Base-by-base conservation (phyloP, 2,888 invertebrate species). In the Ormyrus labotus region DNA sequence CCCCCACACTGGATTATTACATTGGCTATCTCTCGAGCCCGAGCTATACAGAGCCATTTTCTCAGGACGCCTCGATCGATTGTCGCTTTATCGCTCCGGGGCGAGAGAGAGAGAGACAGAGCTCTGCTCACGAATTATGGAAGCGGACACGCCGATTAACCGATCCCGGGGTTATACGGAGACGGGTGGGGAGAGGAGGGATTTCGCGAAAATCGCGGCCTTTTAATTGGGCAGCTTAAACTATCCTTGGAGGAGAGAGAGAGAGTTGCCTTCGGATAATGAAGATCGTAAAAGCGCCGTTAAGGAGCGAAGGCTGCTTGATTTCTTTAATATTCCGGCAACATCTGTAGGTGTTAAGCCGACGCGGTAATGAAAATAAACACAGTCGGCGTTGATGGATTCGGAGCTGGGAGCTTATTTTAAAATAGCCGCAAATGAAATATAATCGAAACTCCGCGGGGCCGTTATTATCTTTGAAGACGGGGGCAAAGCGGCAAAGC, bases 1-100 rank as follows among this genome's bases (percentile, higher is more conserved):
- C 45, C 19, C 19, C 55, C 6, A 9, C 61, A 58, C 68, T 68
- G 71, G 72, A 81, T 81, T 77, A 81, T 81, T 72, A 81, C 68
- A 51, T 72, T 68, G 74, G 74, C 53, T 76, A 53, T 51, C 11
- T 72, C 45, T 11, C 47, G 60, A 5, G n/a, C 48, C 70, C 51
- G 19, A 58, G 6, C 11, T 73, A 13, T 48, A 75, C 50, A 61
- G 67, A 69, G 68, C 63, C 78, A 63, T 79, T 79, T 79, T 79
- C 78, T 79, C 73, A 73, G 78, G 65, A 47, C 69, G 65, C 51
- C n/a, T 45, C 68, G 81, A 77, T 81, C 68, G 77, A 77, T 81
- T 53, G 77, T 77, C 77, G 72, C 69, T 73, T 72, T 81, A 71
- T 77, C 68, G 63, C 69, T 70, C 69, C 19, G 0, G 11, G 65